These are phyloP conservation scores for Harpagoxenus sublaevis DNA, from an alignment of 2,888 invertebrate genomes.

Conservation along the genomic window DNA sequence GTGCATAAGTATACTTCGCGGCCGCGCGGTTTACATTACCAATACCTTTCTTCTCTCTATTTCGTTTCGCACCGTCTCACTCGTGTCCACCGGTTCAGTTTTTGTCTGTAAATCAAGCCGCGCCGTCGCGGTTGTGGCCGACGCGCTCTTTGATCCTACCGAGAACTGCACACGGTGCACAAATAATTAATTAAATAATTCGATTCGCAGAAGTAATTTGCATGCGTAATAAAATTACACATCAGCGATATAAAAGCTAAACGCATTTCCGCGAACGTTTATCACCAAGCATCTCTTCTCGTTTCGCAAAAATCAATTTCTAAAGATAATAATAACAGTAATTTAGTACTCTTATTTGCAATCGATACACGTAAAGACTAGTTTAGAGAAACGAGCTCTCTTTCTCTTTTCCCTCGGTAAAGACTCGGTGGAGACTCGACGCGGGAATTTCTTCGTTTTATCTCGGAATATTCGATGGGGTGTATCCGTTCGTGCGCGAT, in stretches of 20 bases:
- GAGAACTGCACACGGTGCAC: background rate
- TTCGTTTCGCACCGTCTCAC: background rate
- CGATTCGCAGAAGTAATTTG: conserved; percentile 19
- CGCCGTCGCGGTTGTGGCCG: background rate
- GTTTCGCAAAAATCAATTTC: background rate
- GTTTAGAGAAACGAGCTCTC: background rate
- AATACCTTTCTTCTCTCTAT: background rate
- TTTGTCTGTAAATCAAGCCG: background rate
- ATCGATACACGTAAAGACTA: background rate
- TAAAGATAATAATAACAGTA: background rate
- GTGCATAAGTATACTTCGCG: background rate
- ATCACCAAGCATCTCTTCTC: background rate
- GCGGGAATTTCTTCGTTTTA: background rate
- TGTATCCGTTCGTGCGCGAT: conserved; percentile 18
- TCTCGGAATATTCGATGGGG: background rate
- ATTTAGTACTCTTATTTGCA: background rate
- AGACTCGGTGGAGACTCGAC: background rate
- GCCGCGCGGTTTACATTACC: background rate
- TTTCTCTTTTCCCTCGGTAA: background rate
- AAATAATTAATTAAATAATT: conserved; percentile 11
- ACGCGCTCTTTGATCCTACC: background rate
- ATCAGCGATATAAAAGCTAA: background rate
- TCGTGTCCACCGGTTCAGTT: background rate
- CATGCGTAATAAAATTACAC: background rate
- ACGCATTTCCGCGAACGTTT: background rate